A percentile compares a stretch with the other conserved stretches of the same genome.
Evolutionary conservation across 2,888 invertebrate species (phyloP).

Genomic region (Diplazon laetatorius): DNA sequence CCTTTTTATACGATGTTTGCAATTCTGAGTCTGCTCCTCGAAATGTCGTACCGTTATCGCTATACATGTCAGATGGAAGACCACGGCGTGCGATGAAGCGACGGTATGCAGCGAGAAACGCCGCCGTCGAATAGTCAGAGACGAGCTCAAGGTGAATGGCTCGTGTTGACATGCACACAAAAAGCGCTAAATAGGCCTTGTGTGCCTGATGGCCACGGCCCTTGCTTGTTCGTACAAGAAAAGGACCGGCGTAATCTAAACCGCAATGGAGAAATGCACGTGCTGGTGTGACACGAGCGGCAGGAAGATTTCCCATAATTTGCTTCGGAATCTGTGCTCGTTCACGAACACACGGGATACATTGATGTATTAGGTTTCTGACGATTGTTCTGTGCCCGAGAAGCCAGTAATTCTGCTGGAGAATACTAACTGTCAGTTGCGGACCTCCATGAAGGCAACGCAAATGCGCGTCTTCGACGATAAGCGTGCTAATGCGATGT

Average conservation of each 20-base stretch:
- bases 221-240: conserved; percentile 29
- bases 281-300: background rate
- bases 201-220: conserved; percentile 45
- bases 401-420: conserved; percentile 48
- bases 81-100: conserved; percentile 51
- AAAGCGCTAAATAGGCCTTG: conserved; percentile 51
- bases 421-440: conserved; percentile 34
- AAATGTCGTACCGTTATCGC: conserved; percentile 57
- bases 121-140: conserved; percentile 20
- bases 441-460: conserved; percentile 49
- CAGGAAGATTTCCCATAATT: background rate
- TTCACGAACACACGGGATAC: conserved; percentile 31
- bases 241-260: conserved; percentile 60
- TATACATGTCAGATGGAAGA: conserved; percentile 26
- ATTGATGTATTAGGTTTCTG: conserved; percentile 23
- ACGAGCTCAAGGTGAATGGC: conserved; percentile 53
- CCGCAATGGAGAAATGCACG: conserved; percentile 38
- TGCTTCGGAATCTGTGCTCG: conserved; percentile 42
- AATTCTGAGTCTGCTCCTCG: conserved; percentile 17
- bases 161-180: conserved; percentile 35
- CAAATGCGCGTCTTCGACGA: conserved; percentile 31
- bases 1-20: background rate
- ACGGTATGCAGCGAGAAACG: conserved; percentile 50
- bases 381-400: conserved; percentile 38
- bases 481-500: conserved; percentile 9